These are phyloP conservation scores for Anguilla rostrata DNA, from an alignment of 2,113 vertebrate species.

Conservation along the genomic window DNA sequence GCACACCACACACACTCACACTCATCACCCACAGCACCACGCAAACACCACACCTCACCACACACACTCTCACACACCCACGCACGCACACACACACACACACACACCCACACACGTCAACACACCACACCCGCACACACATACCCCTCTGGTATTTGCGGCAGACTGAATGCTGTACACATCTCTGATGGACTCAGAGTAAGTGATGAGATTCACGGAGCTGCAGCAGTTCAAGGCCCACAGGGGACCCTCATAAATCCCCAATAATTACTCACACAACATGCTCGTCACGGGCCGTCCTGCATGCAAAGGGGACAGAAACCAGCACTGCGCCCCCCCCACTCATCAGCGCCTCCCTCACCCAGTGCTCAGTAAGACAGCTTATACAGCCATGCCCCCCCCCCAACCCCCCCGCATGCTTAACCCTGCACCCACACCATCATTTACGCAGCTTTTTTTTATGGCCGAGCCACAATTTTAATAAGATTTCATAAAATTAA, in stretches of 20 bases:
- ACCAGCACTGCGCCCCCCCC: no score
- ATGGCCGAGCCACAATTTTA: not conserved
- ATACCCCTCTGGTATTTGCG: no score
- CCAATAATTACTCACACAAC: not conserved
- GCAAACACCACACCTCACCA: no score
- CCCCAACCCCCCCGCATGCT: not conserved
- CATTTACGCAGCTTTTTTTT: not conserved
- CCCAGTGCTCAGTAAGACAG: no score
- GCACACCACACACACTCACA: no score
- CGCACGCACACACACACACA: no score
- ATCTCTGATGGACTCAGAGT: not conserved
- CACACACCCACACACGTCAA: no score
- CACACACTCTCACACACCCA: no score
- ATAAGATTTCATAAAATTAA: not conserved
- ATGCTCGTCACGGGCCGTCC: not conserved
- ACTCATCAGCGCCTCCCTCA: no score
- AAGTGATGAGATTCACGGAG: not conserved
- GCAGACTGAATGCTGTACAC: not conserved
- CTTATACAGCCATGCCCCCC: no score
- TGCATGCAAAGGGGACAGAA: not conserved
- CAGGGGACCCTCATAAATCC: not conserved
- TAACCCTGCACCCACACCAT: not conserved
- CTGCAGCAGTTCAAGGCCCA: not conserved
- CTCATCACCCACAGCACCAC: no score
- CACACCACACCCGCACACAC: no score